Evolutionary conservation across 2,113 vertebrate genomes (phyloP).

Genomic region (Xenotilapia caudafasciata): DNA sequence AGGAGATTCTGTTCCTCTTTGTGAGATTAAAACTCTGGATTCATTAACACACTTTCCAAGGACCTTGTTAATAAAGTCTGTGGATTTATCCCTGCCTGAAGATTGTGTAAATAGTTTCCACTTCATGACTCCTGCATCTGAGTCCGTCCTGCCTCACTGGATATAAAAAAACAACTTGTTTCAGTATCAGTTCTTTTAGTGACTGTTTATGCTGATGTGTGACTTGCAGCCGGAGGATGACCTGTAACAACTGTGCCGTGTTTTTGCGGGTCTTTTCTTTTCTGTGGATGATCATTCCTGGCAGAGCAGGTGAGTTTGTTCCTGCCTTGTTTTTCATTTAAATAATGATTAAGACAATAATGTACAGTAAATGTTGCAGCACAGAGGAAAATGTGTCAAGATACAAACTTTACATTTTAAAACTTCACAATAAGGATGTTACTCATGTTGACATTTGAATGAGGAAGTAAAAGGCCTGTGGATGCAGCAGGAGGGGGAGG

Average conservation of each 20-base stretch:
- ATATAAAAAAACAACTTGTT: accelerated
- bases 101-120: background rate
- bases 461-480: background rate
- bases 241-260: accelerated
- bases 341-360: background rate
- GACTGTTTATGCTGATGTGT: background rate
- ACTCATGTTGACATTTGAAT: background rate
- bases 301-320: background rate
- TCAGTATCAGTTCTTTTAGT: background rate
- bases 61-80: background rate
- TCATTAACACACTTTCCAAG: background rate
- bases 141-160: background rate
- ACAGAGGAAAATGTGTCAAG: background rate
- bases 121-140: background rate
- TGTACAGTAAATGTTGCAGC: background rate
- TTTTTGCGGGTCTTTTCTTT: background rate
- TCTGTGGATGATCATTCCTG: background rate
- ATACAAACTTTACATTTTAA: background rate
- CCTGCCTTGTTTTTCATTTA: background rate
- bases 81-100: background rate
- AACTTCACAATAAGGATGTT: background rate
- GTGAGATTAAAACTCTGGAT: background rate
- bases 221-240: background rate
- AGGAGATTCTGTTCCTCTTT: background rate
- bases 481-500: background rate